These are phyloP conservation scores for Pheosia gnoma DNA, from an alignment of 2,888 invertebrate species.

Conservation along the genomic window DNA sequence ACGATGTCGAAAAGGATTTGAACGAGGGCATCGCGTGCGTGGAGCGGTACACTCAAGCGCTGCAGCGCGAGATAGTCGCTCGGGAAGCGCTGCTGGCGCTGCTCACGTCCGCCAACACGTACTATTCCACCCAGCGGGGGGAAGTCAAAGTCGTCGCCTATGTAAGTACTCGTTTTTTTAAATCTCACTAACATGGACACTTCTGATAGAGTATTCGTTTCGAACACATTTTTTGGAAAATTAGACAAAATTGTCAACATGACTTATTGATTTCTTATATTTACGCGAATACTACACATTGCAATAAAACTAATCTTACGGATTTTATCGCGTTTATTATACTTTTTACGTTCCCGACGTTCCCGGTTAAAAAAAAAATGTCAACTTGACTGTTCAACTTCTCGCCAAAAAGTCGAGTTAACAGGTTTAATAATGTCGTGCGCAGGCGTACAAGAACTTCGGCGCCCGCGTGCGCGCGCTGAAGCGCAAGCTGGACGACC, in stretches of 20 bases:
- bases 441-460: slow-evolving; percentile 97
- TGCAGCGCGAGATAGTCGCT: slow-evolving; percentile 93
- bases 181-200: too few species aligned
- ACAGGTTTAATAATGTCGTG: neutral
- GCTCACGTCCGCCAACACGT: slow-evolving; percentile 92
- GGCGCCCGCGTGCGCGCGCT: slow-evolving; percentile 93
- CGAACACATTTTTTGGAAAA: too few species aligned
- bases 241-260: too few species aligned
- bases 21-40: slow-evolving; percentile 92
- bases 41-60: slow-evolving; percentile 90
- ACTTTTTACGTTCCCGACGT: too few species aligned
- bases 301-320: too few species aligned
- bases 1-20: slow-evolving; percentile 94
- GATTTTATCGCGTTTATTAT: too few species aligned
- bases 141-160: slow-evolving; percentile 98
- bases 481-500: slow-evolving; percentile 93
- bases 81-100: slow-evolving; percentile 90
- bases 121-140: slow-evolving; percentile 94
- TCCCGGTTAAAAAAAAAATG: too few species aligned
- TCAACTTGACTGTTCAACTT: neutral
- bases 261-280: too few species aligned
- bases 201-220: too few species aligned
- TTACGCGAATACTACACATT: too few species aligned
- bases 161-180: too few species aligned
- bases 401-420: too few species aligned